phyloP scores from a whole-genome alignment of 2,797 vertebrate species.

The Lindbergichthys nudifrons region DNA sequence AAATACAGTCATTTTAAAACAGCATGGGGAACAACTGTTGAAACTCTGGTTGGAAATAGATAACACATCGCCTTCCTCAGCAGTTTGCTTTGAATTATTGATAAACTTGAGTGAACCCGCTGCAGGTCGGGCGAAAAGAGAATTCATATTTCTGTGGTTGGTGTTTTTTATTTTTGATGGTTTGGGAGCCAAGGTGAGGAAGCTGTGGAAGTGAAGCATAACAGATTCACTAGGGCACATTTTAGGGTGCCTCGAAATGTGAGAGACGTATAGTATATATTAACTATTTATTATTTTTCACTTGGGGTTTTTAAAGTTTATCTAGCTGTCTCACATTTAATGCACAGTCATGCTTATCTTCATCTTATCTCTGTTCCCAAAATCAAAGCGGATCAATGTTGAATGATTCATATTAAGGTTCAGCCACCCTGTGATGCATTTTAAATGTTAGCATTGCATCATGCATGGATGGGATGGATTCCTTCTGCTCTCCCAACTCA shows the following conservation, averaged over 20 bases:
- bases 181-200: slow-evolving; percentile 36
- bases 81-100: slow-evolving; percentile 43
- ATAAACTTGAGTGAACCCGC: slow-evolving; percentile 25
- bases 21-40: not conserved
- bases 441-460: slow-evolving; percentile 44
- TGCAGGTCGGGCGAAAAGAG: slow-evolving; percentile 18
- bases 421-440: slow-evolving; percentile 17
- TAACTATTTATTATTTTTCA: not conserved
- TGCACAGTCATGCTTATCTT: slow-evolving; percentile 25
- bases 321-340: slow-evolving; percentile 16
- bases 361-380: slow-evolving; percentile 30
- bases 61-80: slow-evolving; percentile 17
- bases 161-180: slow-evolving; percentile 45
- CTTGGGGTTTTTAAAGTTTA: slow-evolving; percentile 1
- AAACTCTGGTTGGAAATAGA: slow-evolving; percentile 14
- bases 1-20: slow-evolving; percentile 11
- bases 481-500: slow-evolving; percentile 40
- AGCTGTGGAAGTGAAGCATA: slow-evolving; percentile 33
- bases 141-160: slow-evolving; percentile 13
- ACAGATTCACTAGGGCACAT: slow-evolving; percentile 7
- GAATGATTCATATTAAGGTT: slow-evolving; percentile 54
- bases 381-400: slow-evolving; percentile 31
- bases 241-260: slow-evolving; percentile 27
- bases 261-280: slow-evolving; percentile 18
- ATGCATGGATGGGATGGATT: slow-evolving; percentile 39